Evolutionary conservation across 2,888 invertebrate species (phyloP).

Genomic region (Agonopterix subpropinquella): DNA sequence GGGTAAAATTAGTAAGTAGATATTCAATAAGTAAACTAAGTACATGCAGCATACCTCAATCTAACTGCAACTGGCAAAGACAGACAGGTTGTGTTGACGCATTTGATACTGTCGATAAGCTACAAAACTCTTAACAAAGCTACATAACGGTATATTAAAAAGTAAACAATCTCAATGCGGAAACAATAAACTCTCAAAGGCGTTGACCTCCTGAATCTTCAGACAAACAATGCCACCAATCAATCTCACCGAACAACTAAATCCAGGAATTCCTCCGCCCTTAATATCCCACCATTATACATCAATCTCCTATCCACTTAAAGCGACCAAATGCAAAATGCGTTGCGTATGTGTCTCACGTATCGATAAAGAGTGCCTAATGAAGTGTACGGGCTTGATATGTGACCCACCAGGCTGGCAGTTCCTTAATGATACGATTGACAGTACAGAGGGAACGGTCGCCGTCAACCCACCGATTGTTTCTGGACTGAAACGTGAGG

Average conservation of each 20-base stretch:
- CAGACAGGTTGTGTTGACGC: too few relatives aligned
- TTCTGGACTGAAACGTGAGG: conserved; percentile 44
- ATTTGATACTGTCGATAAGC: too few relatives aligned
- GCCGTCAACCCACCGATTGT: conserved; percentile 57
- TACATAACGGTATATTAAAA: too few relatives aligned
- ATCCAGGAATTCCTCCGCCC: conserved; percentile 4
- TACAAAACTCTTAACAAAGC: too few relatives aligned
- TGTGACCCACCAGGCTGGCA: conserved; percentile 52
- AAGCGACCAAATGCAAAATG: conserved; percentile 38
- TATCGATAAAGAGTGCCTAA: conserved; percentile 49
- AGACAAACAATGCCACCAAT: background rate
- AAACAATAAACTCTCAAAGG: too few relatives aligned
- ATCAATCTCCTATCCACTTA: conserved; percentile 59
- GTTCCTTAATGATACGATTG: conserved; percentile 65
- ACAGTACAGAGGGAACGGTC: conserved; percentile 59
- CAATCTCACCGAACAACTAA: too few relatives aligned
- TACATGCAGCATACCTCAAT: too few relatives aligned
- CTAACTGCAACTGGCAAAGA: too few relatives aligned
- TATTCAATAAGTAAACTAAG: too few relatives aligned
- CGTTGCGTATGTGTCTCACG: conserved; percentile 63
- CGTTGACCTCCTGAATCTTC: background rate
- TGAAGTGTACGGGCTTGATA: conserved; percentile 62
- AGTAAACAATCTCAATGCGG: too few relatives aligned
- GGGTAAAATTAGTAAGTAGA: too few relatives aligned
- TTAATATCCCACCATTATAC: conserved; percentile 58